Evolutionary conservation across 1,140 invertebrate genomes (phyloP), one percentile per base, ranked within the genome.

Genomic region (Bombus pyrosoma): DNA sequence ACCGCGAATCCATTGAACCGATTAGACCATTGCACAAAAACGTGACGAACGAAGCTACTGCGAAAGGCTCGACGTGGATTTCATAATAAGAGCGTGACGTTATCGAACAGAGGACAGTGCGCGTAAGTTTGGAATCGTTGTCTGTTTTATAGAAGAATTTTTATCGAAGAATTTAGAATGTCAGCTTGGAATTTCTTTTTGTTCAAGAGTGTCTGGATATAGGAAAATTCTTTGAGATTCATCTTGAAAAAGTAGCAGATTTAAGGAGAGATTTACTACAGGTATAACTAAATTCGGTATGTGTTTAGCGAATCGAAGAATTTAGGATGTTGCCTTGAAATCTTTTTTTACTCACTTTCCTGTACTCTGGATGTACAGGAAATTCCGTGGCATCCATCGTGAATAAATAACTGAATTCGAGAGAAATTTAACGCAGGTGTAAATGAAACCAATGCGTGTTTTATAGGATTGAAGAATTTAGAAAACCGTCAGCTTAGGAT

Each of bases 1-100:
- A 82, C 66, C 83, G 75, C 68, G 57, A 64, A 47, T 39, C 34
- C 47, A 71, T 81, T 68, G 32, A 59, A 72, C 47, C 66, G 79
- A 71, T 81, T 72, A 72, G 32, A 10, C 10, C 3, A 28, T 6
- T 39, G 68, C 68, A 25, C 78, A 62, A 73, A 85, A 87, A 66
- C 68, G 79, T 82, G 80, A 78, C 73, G 74, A 69, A 78, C 37
- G 25, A 9, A 39, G 69, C 34, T 3, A 2, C 59, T 53, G 47
- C 1, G 18, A 53, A 53, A 53, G 1, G 6, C 6, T 53, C 18
- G 18, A 53, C 47, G 47, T 53, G 47, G 5, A 53, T 53, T 53
- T 53, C 15, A 22, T 22, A 53, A 53, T 53, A 22, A 53, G 47
- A n/a, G 59, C 28, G 59, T 62, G 28, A n/a, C 28, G 28, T 62